A percentile compares a stretch with the other conserved stretches of the same genome.
Conservation (phyloP, 2,888 invertebrate species). For the Leptinotarsa rubiginosa region DNA sequence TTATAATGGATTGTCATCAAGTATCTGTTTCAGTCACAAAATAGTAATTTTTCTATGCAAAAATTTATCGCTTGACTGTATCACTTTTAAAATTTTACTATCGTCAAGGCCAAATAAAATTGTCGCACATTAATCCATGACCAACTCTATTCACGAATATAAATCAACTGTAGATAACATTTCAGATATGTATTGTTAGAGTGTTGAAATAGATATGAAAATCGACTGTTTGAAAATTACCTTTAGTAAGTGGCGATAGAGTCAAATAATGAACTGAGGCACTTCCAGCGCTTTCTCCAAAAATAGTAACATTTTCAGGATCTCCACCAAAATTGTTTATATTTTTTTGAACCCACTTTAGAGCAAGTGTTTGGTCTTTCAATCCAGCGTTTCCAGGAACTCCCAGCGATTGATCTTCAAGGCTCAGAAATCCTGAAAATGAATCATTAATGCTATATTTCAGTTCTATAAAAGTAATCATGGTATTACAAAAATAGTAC, state of each 20-base stretch:
- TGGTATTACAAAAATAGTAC: no score
- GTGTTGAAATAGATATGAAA: neutral
- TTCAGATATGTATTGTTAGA: neutral
- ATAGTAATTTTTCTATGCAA: no score
- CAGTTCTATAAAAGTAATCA: no score
- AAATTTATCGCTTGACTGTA: no score
- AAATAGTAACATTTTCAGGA: slow-evolving; percentile 68
- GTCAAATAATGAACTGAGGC: slow-evolving; percentile 68
- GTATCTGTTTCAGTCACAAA: no score
- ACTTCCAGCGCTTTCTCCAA: slow-evolving; percentile 70
- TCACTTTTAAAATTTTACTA: no score
- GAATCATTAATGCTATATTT: no score
- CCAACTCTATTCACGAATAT: no score
- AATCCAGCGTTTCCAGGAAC: slow-evolving; percentile 70
- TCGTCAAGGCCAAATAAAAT: no score
- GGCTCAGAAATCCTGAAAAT: slow-evolving; percentile 66
- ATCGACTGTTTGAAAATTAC: slow-evolving; percentile 40
- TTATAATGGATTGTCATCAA: no score
- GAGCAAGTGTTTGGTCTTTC: slow-evolving; percentile 68
- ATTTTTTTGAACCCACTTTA: slow-evolving; percentile 69
- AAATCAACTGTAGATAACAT: neutral
- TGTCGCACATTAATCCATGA: no score
- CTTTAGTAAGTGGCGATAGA: slow-evolving; percentile 66
- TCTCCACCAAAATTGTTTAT: slow-evolving; percentile 68
- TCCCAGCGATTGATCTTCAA: slow-evolving; percentile 66